Percentiles rank a stretch among this genome's conserved stretches.
Conservation (phyloP, 2,797 vertebrate genomes). For the Oceanodroma leucorhoa region DNA sequence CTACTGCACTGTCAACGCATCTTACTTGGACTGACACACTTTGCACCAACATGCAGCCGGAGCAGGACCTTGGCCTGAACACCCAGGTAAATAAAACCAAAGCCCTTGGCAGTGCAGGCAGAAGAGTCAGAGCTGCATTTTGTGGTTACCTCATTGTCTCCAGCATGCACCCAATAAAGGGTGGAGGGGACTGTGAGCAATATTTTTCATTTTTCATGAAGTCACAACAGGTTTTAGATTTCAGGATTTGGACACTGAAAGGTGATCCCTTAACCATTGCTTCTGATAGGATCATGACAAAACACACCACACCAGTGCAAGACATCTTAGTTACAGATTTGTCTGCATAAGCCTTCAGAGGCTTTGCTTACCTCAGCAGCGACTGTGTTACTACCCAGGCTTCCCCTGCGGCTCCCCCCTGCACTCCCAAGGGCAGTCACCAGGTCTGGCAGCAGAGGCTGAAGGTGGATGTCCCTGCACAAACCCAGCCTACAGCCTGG, state of each 20-base stretch:
- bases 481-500: neutral
- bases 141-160: rapidly evolving
- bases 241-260: neutral
- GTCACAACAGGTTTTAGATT: neutral
- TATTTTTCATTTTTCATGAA: neutral
- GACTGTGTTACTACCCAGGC: neutral
- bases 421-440: neutral
- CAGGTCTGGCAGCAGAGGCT: neutral
- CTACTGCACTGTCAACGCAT: rapidly evolving
- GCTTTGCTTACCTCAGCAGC: neutral
- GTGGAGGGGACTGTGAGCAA: neutral
- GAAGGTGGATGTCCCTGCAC: neutral
- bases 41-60: neutral
- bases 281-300: neutral
- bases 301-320: neutral
- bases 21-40: neutral
- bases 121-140: neutral
- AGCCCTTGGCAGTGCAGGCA: neutral
- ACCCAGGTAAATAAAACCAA: neutral
- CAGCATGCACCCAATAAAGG: neutral
- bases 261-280: neutral
- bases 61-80: neutral
- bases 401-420: neutral
- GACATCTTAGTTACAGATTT: neutral
- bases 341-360: neutral